A percentile compares a stretch with the other conserved stretches of the same genome.
Evolutionary conservation across 2,113 vertebrate genomes (phyloP).

Genomic region (Microtus richardsoni): DNA sequence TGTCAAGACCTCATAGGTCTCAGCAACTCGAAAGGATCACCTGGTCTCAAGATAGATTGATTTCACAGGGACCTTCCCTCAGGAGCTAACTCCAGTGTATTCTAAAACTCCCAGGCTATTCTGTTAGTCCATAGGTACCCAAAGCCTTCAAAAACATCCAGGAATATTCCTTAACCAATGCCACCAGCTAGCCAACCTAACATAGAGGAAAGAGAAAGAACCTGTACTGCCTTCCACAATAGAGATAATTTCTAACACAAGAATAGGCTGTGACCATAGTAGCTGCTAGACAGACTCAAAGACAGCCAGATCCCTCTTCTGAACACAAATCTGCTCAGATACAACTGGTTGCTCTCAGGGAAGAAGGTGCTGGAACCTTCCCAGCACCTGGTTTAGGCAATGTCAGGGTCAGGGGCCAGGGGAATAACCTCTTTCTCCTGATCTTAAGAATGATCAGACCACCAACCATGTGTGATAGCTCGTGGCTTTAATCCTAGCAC

Average conservation of each 20-base stretch:
- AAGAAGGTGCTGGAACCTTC: fast-evolving
- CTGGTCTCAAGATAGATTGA: background rate
- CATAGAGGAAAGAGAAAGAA: background rate
- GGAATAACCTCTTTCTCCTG: background rate
- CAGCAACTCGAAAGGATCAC: background rate
- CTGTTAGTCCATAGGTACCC: background rate
- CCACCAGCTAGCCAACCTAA: background rate
- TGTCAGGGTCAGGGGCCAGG: background rate
- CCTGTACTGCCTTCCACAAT: background rate
- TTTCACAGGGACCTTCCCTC: background rate
- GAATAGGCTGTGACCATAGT: background rate
- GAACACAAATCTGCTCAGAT: background rate
- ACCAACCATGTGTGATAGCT: background rate
- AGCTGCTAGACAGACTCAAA: background rate
- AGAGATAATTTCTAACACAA: background rate
- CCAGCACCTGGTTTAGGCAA: background rate
- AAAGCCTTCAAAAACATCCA: background rate
- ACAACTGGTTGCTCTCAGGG: fast-evolving
- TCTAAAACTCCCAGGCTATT: background rate
- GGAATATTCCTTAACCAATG: background rate
- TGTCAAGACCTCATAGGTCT: background rate
- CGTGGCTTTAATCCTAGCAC: background rate
- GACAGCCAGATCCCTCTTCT: background rate
- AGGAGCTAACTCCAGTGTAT: background rate
- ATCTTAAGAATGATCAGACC: background rate